Conservation (phyloP, 2,113 vertebrate species). For the Acanthisitta chloris region DNA sequence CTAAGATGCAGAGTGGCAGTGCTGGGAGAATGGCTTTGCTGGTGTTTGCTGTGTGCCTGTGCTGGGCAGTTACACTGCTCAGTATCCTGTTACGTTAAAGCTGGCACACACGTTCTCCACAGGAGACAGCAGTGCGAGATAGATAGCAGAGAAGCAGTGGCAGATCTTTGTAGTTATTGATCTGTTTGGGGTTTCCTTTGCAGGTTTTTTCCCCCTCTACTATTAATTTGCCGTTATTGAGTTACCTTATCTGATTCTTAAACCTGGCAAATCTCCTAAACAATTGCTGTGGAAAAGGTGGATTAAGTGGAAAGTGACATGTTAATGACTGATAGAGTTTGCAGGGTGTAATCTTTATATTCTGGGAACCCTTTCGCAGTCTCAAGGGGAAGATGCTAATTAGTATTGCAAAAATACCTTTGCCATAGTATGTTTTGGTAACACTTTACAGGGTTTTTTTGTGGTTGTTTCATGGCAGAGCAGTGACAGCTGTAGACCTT, state of each 20-base stretch:
- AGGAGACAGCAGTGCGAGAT: not conserved
- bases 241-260: slow-evolving; percentile 20
- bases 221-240: slow-evolving; percentile 7
- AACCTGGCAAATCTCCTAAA: not conserved
- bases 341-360: not conserved
- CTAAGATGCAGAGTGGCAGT: not conserved
- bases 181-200: not conserved
- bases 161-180: not conserved
- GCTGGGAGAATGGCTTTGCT: not conserved
- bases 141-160: not conserved
- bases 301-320: not conserved
- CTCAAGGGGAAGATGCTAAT: not conserved
- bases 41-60: not conserved
- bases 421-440: not conserved
- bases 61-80: not conserved
- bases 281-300: not conserved
- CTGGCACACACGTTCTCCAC: not conserved
- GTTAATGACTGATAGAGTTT: not conserved
- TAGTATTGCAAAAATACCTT: not conserved
- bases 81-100: not conserved
- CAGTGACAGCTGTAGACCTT: not conserved
- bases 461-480: not conserved
- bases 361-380: not conserved
- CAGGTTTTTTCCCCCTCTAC: accelerated
- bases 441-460: not conserved